Conservation (phyloP, 1,140 invertebrate species). For the Dryas iulia region DNA sequence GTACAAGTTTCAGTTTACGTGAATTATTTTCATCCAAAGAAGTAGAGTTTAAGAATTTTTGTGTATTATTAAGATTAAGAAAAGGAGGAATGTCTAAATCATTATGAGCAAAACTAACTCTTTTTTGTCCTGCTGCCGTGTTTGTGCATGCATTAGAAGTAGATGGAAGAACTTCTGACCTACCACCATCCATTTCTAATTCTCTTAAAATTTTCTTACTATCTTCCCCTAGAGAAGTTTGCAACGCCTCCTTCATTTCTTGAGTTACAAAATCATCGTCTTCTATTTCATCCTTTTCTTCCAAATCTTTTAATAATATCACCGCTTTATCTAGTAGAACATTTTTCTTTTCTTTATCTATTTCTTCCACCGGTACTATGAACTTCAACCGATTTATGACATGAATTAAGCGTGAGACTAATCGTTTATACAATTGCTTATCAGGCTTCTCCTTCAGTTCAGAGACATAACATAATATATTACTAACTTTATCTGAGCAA, state of each 20-base stretch:
- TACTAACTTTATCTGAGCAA: constrained; percentile 24
- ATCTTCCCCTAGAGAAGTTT: constrained; percentile 31
- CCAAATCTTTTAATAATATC: constrained; percentile 22
- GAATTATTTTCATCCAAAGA: not conserved
- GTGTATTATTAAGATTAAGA: constrained; percentile 1
- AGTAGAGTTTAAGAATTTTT: constrained; percentile 26
- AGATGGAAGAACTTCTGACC: not conserved
- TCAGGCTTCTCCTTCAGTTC: constrained; percentile 24
- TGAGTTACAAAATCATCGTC: constrained; percentile 24
- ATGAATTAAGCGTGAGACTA: constrained; percentile 26
- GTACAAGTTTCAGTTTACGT: constrained; percentile 30
- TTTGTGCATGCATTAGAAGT: not conserved
- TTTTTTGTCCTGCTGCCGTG: not conserved
- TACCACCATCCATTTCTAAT: constrained; percentile 11
- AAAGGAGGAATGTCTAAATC: not conserved
- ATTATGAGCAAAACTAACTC: not conserved
- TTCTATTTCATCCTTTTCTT: constrained; percentile 26
- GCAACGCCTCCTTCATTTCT: constrained; percentile 33
- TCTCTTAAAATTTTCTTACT: constrained; percentile 30
- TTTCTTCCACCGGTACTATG: constrained; percentile 9
- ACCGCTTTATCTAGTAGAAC: constrained; percentile 24
- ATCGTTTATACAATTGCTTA: constrained; percentile 18
- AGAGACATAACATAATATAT: constrained; percentile 21
- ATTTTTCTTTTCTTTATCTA: constrained; percentile 22
- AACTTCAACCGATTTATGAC: constrained; percentile 31